Percentiles rank a stretch among this genome's conserved stretches.
Conservation (phyloP, 2,888 invertebrate species). For the Creontiades dilutus region DNA sequence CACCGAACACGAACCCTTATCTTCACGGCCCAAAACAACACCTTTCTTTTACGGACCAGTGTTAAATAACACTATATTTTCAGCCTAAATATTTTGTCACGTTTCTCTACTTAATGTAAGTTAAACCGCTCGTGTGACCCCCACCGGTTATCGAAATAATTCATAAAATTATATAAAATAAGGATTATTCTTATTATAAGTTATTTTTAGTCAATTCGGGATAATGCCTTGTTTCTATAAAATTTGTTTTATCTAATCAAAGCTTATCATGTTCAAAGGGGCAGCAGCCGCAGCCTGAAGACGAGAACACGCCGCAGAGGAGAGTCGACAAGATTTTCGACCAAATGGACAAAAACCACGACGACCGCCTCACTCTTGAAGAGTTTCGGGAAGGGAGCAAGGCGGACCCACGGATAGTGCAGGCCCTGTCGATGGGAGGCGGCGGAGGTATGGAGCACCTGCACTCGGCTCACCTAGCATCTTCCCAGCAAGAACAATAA, state of each 20-base stretch:
- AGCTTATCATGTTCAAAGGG: conserved; percentile 81
- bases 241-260: neutral
- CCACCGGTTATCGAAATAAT: no score
- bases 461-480: conserved; percentile 62
- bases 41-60: no score
- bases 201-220: no score
- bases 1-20: no score
- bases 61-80: no score
- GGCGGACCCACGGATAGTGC: conserved; percentile 98
- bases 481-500: conserved; percentile 48
- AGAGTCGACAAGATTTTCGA: conserved; percentile 99
- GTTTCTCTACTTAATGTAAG: no score
- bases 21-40: no score
- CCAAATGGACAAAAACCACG: conserved; percentile 99
- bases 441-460: conserved; percentile 79
- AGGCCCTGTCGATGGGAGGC: conserved; percentile 90
- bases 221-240: no score
- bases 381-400: conserved; percentile 98
- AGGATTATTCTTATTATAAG: no score
- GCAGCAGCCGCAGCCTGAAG: conserved; percentile 91
- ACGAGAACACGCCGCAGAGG: conserved; percentile 95
- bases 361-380: conserved; percentile 95
- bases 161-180: no score
- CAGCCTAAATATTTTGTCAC: no score
- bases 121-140: no score